These are phyloP conservation scores for Cricetomys ansorgei DNA, from an alignment of 2,113 vertebrate genomes.

Conservation along the genomic window DNA sequence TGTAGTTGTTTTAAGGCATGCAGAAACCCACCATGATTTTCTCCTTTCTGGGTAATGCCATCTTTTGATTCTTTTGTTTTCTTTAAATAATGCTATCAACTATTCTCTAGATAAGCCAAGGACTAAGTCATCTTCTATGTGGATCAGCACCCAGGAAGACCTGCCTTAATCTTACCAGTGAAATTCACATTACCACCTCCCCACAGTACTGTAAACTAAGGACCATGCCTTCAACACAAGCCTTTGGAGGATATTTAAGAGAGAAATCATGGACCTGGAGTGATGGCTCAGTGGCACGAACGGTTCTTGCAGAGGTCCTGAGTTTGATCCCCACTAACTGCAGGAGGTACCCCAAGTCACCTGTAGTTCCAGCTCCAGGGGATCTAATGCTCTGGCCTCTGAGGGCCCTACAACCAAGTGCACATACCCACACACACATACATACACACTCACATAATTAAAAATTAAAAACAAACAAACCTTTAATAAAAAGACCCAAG, in stretches of 20 bases:
- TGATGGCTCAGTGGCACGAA: neutral
- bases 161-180: neutral
- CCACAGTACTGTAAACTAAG: neutral
- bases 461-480: neutral
- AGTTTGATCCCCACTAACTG: neutral
- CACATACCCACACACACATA: neutral
- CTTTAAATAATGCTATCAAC: neutral
- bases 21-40: neutral
- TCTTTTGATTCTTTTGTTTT: conserved; percentile 7
- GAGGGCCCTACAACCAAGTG: neutral
- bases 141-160: neutral
- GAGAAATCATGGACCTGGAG: neutral
- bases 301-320: neutral
- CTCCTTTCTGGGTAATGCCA: neutral
- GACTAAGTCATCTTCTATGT: neutral
- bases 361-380: neutral
- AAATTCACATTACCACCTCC: neutral
- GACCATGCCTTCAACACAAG: neutral
- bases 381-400: neutral
- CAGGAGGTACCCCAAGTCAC: neutral
- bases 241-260: neutral
- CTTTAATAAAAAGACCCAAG: neutral
- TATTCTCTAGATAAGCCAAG: neutral
- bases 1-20: neutral
- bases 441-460: neutral